phyloP scores from a whole-genome alignment of 2,113 vertebrate species.

The Lepisosteus osseus region DNA sequence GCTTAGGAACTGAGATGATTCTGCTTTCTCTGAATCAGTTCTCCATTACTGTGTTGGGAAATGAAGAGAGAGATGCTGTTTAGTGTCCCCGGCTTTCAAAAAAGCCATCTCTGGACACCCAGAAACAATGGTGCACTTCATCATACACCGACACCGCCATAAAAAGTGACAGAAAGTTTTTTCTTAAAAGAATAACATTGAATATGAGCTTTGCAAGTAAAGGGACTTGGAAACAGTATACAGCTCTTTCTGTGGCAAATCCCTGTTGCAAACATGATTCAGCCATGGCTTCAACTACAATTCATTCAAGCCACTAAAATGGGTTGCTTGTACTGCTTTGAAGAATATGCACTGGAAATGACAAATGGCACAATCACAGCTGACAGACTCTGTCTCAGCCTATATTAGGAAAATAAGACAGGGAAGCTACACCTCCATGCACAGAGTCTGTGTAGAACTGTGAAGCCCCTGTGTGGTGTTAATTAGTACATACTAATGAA shows the following conservation, averaged over 20 bases:
- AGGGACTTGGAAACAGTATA: constrained; percentile 27
- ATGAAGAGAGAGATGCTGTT: constrained; percentile 46
- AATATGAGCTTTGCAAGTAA: constrained; percentile 14
- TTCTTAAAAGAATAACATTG: constrained; percentile 30
- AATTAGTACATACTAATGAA: too few species aligned
- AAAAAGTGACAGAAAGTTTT: constrained; percentile 43
- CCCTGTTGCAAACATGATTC: constrained; percentile 21
- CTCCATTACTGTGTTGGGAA: constrained; percentile 29
- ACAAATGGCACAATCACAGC: constrained; percentile 4
- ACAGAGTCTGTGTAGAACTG: too few species aligned
- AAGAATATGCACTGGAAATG: constrained; percentile 30
- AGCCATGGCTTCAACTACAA: background rate
- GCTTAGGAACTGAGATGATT: too few species aligned
- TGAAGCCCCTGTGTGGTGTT: too few species aligned
- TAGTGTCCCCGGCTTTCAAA: background rate
- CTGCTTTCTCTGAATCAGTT: too few species aligned
- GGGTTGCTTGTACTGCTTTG: constrained; percentile 25
- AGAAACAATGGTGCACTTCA: constrained; percentile 4
- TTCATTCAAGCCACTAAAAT: constrained; percentile 35
- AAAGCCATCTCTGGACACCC: background rate
- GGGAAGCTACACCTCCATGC: too few species aligned
- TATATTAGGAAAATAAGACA: background rate
- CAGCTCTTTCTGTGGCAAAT: constrained; percentile 45
- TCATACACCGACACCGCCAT: constrained; percentile 47
- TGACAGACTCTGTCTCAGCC: background rate